Evolutionary conservation across 1,140 invertebrate genomes (phyloP).

Genomic region (Caligus rogercresseyi): DNA sequence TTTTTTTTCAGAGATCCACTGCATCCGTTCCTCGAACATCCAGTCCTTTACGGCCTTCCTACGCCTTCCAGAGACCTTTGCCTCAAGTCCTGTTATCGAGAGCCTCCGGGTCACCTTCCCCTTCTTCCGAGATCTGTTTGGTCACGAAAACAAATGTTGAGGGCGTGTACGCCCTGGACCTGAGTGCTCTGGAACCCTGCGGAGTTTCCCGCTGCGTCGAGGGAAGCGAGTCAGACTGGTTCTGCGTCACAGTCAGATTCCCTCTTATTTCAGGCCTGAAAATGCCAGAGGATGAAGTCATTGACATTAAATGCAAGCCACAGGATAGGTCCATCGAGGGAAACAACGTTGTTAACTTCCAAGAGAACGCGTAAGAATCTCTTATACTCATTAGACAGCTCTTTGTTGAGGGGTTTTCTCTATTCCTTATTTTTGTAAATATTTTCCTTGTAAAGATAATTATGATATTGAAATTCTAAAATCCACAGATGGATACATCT

Average conservation of each 20-base stretch:
- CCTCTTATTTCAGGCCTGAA: conserved; percentile 39
- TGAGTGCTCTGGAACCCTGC: conserved; percentile 22
- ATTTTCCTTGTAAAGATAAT: too few species aligned
- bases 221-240: conserved; percentile 23
- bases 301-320: conserved; percentile 42
- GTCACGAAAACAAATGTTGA: conserved; percentile 1
- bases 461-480: too few species aligned
- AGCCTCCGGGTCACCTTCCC: neutral
- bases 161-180: conserved; percentile 22
- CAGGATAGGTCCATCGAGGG: conserved; percentile 40
- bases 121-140: neutral
- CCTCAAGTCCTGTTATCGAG: conserved; percentile 6
- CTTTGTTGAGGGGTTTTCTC: too few species aligned
- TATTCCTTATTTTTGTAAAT: too few species aligned
- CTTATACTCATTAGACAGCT: too few species aligned
- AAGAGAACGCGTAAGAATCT: conserved; percentile 25
- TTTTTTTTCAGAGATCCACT: conserved; percentile 17
- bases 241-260: conserved; percentile 40
- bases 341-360: conserved; percentile 31
- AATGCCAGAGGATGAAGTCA: conserved; percentile 39
- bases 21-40: conserved; percentile 3
- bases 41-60: conserved; percentile 14
- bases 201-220: conserved; percentile 22
- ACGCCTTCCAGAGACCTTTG: neutral
- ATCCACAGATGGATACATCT: too few species aligned